phyloP scores from a whole-genome alignment of 2,888 invertebrate species.

The Tenthredo mesomela region DNA sequence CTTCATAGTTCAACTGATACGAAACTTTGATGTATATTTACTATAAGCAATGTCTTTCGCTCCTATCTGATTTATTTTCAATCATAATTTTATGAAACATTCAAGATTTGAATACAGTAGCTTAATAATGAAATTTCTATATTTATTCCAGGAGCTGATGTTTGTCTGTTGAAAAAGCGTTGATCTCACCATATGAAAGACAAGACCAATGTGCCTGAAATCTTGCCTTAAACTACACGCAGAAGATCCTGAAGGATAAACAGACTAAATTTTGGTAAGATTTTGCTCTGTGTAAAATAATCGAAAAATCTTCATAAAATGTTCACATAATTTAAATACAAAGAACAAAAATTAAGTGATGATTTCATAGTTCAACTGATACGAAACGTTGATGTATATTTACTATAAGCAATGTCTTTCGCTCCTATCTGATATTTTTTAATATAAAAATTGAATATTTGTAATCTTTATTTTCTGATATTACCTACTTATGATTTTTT shows the following conservation, averaged over 20 bases:
- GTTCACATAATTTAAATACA: neutral
- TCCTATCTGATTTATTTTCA: constrained; percentile 64
- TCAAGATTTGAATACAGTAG: neutral
- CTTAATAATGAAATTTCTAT: neutral
- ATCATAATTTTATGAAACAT: neutral
- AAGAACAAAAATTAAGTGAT: constrained; percentile 63
- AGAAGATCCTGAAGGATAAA: neutral
- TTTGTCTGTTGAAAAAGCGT: neutral
- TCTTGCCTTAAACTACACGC: neutral
- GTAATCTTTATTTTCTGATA: neutral
- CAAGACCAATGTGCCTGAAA: neutral
- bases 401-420: constrained; percentile 70
- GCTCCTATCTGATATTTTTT: constrained; percentile 67
- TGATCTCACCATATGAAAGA: neutral
- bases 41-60: constrained; percentile 73
- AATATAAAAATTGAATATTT: neutral
- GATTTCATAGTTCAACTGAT: constrained; percentile 76
- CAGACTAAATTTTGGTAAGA: neutral
- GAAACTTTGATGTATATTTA: constrained; percentile 66
- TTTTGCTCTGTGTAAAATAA: neutral
- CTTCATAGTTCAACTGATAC: constrained; percentile 75
- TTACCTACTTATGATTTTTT: neutral
- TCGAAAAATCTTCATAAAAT: constrained; percentile 10
- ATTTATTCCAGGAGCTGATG: neutral
- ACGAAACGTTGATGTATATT: constrained; percentile 65